Evolutionary conservation across 64 coral and sea anemone species (phyloP), one percentile per base, ranked within the genome.

Genomic region (Montipora sp.): DNA sequence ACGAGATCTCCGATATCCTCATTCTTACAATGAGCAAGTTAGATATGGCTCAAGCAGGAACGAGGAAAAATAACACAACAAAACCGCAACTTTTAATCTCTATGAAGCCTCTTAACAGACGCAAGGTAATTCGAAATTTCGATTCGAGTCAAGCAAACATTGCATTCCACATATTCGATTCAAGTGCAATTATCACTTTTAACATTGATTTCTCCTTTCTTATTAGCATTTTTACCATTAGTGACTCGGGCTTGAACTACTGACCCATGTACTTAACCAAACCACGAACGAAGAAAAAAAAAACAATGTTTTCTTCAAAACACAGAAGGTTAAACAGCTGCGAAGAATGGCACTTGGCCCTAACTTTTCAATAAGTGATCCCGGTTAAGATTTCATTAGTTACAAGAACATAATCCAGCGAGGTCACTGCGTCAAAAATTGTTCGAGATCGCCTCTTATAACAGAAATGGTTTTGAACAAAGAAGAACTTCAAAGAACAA

Each of bases 381-480:
- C 3, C 14, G 3, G 9, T 63, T 14, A 11, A 63, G 14, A 63
- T 14, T 8, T 57, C 53, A 11, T 11, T 57, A 57, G 53, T 57
- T 57, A 8, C 53, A 6, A 8, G 53, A 5, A 57, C 11, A 11
- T 6, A 11, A 11, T 57, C 21, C 53, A 80, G 6, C 7, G 51
- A 36, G 79, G 78, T 80, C 78, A 80, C 5, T 58, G 16, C 9
- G n/a, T 27, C n/a, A 57, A 63, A 63, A 55, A 55, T 5, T 7
- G 51, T 10, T 55, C 51, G 5, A 55, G 10, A 71, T 21, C 3
- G 21, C 27, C 80, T 65, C 80, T 83, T 83, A 3, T 63, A 15
- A 63, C 2, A 45, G 21, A 44, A 84, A 84, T 84, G 63, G 43
- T 10, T 84, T 7, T 0, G 11, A 84, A 71, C 82, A 85, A 85